Percentiles rank a stretch among this genome's conserved stretches.
Evolutionary conservation across 2,797 vertebrate genomes (phyloP).

Genomic region (Octomys mimax): DNA sequence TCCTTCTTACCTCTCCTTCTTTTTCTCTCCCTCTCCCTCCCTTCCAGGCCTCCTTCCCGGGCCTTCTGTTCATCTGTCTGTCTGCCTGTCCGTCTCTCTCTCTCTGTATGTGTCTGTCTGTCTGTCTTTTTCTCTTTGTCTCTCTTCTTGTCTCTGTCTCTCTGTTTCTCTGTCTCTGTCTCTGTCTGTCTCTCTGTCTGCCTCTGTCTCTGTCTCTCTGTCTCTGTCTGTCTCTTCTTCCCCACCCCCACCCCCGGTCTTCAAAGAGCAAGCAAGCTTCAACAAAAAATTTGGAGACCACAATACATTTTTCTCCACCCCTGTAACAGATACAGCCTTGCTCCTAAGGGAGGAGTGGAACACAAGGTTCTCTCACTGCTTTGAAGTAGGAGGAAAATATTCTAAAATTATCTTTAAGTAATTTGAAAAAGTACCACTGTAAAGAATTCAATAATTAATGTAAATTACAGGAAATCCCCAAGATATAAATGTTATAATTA

Average conservation of each 20-base stretch:
- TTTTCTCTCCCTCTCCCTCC: no score
- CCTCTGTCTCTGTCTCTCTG: not conserved
- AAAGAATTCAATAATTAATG: constrained; percentile 45
- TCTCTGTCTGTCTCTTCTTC: not conserved
- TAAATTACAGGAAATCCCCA: constrained; percentile 46
- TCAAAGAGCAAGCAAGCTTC: not conserved
- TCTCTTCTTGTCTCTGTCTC: not conserved
- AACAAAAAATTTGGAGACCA: constrained; percentile 22
- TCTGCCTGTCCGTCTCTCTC: not conserved
- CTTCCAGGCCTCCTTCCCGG: no score
- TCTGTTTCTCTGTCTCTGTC: no score
- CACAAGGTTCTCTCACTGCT: not conserved
- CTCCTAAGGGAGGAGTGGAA: not conserved
- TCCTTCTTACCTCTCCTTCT: no score
- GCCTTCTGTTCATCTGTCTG: not conserved
- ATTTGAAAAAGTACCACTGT: constrained; percentile 6
- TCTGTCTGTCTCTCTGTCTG: not conserved
- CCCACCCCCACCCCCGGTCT: not conserved
- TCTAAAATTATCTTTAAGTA: constrained; percentile 2
- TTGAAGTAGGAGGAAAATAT: not conserved
- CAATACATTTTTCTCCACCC: not conserved
- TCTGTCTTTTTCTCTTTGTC: not conserved
- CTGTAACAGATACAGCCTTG: not conserved
- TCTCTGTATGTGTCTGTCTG: not conserved
- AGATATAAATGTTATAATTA: constrained; percentile 42